These are phyloP conservation scores for Manis javanica DNA, from an alignment of 2,797 vertebrate species.

Conservation along the genomic window DNA sequence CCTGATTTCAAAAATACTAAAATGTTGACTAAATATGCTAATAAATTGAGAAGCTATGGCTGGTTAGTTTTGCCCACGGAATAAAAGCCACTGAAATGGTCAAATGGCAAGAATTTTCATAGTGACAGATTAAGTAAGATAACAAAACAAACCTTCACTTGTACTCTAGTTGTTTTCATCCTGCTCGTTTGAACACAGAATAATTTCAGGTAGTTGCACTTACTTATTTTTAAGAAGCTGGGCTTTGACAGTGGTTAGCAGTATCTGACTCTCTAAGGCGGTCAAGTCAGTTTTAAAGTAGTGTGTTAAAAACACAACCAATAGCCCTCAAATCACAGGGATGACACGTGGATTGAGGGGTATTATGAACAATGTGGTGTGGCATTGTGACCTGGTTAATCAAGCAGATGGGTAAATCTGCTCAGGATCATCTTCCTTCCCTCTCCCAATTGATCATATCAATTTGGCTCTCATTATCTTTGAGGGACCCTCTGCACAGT, in stretches of 20 bases:
- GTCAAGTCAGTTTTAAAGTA: background rate
- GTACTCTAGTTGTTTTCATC: background rate
- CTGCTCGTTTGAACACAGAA: background rate
- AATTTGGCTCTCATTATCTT: background rate
- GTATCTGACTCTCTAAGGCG: background rate
- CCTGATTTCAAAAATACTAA: background rate
- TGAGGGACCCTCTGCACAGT: background rate
- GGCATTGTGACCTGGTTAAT: background rate
- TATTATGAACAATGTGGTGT: background rate
- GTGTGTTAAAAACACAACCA: background rate
- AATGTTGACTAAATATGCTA: background rate
- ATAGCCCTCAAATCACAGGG: background rate
- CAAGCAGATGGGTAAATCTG: background rate
- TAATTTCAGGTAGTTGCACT: background rate
- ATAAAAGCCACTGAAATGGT: background rate
- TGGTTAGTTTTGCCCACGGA: background rate
- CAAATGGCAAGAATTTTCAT: background rate
- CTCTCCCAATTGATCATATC: background rate
- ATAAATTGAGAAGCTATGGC: background rate
- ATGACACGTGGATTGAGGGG: background rate
- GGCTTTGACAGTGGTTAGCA: background rate
- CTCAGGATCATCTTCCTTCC: background rate
- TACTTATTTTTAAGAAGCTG: background rate
- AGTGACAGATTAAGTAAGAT: background rate
- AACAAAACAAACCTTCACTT: background rate